These are phyloP conservation scores for Myiotriccus ornatus DNA, from an alignment of 2,797 vertebrate species.

Conservation along the genomic window DNA sequence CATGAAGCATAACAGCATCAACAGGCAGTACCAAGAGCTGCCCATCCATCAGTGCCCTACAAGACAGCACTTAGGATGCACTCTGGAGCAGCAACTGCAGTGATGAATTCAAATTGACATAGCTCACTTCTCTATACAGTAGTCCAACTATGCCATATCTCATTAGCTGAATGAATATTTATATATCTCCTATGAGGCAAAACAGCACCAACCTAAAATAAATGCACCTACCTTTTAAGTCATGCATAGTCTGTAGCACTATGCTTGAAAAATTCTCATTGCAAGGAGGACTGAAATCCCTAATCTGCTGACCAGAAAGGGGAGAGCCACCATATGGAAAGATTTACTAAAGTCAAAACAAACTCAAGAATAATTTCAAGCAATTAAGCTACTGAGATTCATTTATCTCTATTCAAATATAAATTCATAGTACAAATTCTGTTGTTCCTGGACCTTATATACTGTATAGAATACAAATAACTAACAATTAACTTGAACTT, in stretches of 20 bases:
- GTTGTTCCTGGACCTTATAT: neutral
- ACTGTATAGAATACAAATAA: neutral
- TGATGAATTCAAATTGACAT: neutral
- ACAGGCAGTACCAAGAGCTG: neutral
- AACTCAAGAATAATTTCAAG: neutral
- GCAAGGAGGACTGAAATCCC: neutral
- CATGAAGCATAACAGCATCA: neutral
- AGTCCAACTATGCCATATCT: neutral
- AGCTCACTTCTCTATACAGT: neutral
- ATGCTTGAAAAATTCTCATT: neutral
- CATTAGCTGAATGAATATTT: neutral
- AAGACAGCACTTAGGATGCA: neutral
- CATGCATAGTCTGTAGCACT: neutral
- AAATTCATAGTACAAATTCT: neutral
- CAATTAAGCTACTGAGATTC: neutral
- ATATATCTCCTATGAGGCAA: neutral
- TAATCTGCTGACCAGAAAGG: neutral
- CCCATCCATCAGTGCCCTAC: neutral
- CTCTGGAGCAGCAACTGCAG: neutral
- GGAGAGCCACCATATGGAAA: neutral
- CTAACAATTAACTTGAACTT: neutral
- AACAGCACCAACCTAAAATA: neutral
- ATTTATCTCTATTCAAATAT: neutral
- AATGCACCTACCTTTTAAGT: neutral
- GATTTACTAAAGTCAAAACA: neutral